Evolutionary conservation across 2,797 vertebrate species (phyloP), one percentile per base, ranked within the genome.

Genomic region (Apogon hyalosoma): DNA sequence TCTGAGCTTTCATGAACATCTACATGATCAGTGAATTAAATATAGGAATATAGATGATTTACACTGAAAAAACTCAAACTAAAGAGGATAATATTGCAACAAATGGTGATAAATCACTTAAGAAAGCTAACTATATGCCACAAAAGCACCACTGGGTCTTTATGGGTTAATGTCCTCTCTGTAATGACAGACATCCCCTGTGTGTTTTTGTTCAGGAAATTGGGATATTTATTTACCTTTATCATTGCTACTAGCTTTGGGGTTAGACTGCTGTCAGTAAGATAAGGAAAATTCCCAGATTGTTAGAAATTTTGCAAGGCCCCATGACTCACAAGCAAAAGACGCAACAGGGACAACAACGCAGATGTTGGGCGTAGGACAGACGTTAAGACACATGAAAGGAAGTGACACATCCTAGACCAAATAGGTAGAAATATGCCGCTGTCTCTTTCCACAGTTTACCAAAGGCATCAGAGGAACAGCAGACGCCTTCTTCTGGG

Each of bases 321-420:
- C 0, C 46, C 11, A 40, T 89, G 85, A 90, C 68, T 86, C 45
- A 6, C 11, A 15, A 7, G 36, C 59, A 67, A 18, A 59, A 62
- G 36, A 82, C 39, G 42, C 36, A 71, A 50, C 3, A 48, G 2
- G 12, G 9, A 73, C 52, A 41, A 52, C 16, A 60, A 66, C 51
- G 38, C 67, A 80, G 73, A 73, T 43, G 63, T 69, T 63, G 69
- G 63, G 70, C 11, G 69, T 75, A 48, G 77, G 16, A 7, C 36
- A 52, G 18, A 67, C 38, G 59, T 65, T 1, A 50, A 76, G 58
- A 74, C 42, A 62, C 55, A 55, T 68, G 33, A 82, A 56, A 80
- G 87, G 84, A 89, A 90, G 80, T 92, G 86, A 91, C 80, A 84
- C 87, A 85, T 89, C 54, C 50, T 28, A 56, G 59, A 66, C 66